Base-by-base conservation (phyloP, 1,140 invertebrate genomes). In the Globodera rostochiensis region DNA sequence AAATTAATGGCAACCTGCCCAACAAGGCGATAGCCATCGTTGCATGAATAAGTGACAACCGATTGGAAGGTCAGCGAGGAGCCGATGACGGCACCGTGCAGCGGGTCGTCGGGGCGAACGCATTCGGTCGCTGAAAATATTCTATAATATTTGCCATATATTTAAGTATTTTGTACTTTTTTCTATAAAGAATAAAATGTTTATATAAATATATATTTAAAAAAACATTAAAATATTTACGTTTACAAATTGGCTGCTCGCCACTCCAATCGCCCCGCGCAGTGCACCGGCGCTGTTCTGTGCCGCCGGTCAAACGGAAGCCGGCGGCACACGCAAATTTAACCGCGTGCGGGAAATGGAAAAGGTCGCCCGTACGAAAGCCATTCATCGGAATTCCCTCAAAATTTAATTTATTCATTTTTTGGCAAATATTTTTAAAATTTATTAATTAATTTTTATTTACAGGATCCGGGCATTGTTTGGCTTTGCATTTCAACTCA, bases 21-120 rank as follows among this genome's bases (percentile, higher is more conserved):
- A 1, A 95, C 92, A n/a, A 98, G 92, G 90, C 98, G 95, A 90
- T 95, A 98, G 0, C 95, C 95, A 74, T 95, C 94, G 19, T 94
- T 93, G 89, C 97, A 99, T 79, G 95, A 93, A 87, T 98, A 98
- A 15, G 94, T 94, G 3, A 98, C 95, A 7, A 84, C 82, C 8
- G 86, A 89, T 74, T 89, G 87, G 92, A 96, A 98, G 3, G 95
- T 94, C 84, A 94, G 93, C n/a, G 95, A 95, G 0, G 94, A 95
- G 91, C 70, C 84, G 94, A 94, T 87, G 96, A 98, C 53, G 93
- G 94, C 6, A 96, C 95, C 45, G 77, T 89, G 88, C 1, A 89
- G 80, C 13, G 88, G 88, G 69, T 90, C 89, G 0, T 83, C 77
- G 13, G 88, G 88, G 45, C 88, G 45, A 15, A 83, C 47, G 77